phyloP scores from a whole-genome alignment of 2,888 invertebrate genomes.

The Rotaria sp. region DNA sequence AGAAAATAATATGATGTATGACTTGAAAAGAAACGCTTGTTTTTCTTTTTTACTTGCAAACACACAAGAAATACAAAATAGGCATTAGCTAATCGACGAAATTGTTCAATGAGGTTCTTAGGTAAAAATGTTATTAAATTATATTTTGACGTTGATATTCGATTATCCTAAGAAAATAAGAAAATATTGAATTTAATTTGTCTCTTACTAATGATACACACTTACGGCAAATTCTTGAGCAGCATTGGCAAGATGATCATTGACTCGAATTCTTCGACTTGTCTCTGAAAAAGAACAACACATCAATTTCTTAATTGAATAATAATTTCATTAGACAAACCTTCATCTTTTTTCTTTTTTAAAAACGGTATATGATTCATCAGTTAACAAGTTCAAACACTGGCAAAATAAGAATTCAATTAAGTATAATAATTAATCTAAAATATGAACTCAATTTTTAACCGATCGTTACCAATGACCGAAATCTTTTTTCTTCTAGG shows the following conservation, averaged over 20 bases:
- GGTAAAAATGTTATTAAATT: slow-evolving; percentile 91
- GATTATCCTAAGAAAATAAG: slow-evolving; percentile 78
- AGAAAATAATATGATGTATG: neutral
- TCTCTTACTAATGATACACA: neutral
- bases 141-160: slow-evolving; percentile 98
- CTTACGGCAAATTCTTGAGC: neutral
- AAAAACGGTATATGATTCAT: no score
- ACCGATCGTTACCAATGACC: no score
- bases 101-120: slow-evolving; percentile 95
- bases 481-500: no score
- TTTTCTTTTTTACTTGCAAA: slow-evolving; percentile 68
- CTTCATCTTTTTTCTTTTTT: no score
- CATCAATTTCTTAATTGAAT: no score
- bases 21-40: no score
- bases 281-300: slow-evolving; percentile 64
- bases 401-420: no score
- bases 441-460: no score
- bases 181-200: slow-evolving; percentile 44
- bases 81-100: slow-evolving; percentile 95
- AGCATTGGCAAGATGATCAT: neutral
- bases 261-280: slow-evolving; percentile 60
- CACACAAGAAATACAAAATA: slow-evolving; percentile 95
- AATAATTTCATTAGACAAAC: no score
- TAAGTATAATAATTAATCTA: no score
- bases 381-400: no score